Evolutionary conservation across 2,888 invertebrate species (phyloP).

Genomic region (Ctena decussata): DNA sequence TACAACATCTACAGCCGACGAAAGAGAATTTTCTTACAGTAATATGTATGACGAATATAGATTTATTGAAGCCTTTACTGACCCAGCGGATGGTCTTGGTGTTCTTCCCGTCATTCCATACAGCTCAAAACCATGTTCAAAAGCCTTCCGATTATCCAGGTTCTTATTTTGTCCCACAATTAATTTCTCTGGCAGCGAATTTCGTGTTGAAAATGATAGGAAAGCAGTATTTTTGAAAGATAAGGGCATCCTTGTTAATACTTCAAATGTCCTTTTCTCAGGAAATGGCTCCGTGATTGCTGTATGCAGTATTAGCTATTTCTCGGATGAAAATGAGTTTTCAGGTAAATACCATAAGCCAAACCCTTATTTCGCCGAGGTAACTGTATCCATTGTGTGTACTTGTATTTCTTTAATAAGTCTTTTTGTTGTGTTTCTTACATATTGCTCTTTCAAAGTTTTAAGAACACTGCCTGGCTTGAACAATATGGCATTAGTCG

Average conservation of each 20-base stretch:
- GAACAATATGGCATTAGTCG: constrained; percentile 32
- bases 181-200: background rate
- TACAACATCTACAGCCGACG: background rate
- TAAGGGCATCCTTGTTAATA: background rate
- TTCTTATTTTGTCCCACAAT: background rate
- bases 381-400: constrained; percentile 31
- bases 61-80: background rate
- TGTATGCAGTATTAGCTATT: background rate
- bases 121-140: background rate
- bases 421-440: constrained; percentile 23
- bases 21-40: background rate
- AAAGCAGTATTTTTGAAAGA: background rate
- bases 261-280: background rate
- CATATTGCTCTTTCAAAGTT: constrained; percentile 20
- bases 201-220: background rate
- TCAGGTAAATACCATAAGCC: background rate
- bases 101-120: background rate
- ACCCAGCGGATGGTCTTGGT: background rate
- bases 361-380: background rate
- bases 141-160: background rate
- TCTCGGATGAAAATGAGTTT: background rate
- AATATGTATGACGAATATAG: background rate
- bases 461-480: constrained; percentile 40
- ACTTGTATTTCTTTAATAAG: constrained; percentile 14
- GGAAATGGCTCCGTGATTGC: background rate